Evolutionary conservation across 2,888 invertebrate genomes (phyloP).

Genomic region (Cephonodes hylas): DNA sequence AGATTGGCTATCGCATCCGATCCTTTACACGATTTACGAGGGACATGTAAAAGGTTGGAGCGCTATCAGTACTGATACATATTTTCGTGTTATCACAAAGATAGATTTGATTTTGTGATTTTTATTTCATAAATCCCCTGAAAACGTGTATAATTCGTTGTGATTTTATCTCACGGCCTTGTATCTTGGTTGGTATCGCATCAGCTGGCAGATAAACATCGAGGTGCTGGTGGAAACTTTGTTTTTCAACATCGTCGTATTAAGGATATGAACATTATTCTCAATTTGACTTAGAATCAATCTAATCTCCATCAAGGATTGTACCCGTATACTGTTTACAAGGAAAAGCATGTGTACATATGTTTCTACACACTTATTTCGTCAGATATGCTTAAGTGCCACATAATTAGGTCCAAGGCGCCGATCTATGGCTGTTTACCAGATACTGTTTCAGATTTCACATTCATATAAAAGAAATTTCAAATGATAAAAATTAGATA

Average conservation of each 20-base stretch:
- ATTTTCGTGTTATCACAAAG: background rate
- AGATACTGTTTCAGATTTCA: no score
- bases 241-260: background rate
- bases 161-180: slow-evolving; percentile 13
- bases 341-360: no score
- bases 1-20: background rate
- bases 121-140: slow-evolving; percentile 12
- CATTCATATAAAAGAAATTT: no score
- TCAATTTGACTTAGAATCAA: no score
- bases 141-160: slow-evolving; percentile 10
- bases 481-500: no score
- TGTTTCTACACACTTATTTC: no score
- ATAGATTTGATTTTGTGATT: slow-evolving; percentile 21
- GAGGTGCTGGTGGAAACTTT: background rate
- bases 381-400: no score
- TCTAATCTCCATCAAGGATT: no score
- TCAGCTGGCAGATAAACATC: background rate
- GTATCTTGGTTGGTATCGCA: slow-evolving; percentile 3
- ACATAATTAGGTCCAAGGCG: no score
- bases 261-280: background rate
- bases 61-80: background rate
- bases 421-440: no score
- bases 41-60: background rate
- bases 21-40: background rate
- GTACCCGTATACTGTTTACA: no score